Conservation (phyloP, 2,888 invertebrate species). For the Lasioglossum lativentre region DNA sequence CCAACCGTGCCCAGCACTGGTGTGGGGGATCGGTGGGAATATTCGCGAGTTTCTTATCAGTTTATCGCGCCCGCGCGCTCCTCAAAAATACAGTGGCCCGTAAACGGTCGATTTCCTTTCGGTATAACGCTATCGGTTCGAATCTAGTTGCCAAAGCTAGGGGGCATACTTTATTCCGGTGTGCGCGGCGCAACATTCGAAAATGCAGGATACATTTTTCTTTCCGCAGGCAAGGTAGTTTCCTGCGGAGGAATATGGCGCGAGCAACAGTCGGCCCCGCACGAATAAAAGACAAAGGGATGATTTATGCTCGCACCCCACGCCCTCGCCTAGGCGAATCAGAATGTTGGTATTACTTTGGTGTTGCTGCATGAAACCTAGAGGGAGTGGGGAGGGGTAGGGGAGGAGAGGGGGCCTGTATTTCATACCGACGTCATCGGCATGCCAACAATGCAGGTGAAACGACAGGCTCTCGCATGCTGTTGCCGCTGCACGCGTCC, state of each 20-base stretch:
- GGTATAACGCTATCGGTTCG: not conserved
- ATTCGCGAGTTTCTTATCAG: not conserved
- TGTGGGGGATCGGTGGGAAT: not conserved
- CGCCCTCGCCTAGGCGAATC: slow-evolving; percentile 55
- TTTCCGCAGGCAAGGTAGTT: slow-evolving; percentile 16
- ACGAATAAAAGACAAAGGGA: slow-evolving; percentile 60
- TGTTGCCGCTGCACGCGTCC: slow-evolving; percentile 54
- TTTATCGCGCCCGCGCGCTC: not conserved
- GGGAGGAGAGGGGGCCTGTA: slow-evolving; percentile 29
- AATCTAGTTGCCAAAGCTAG: no score
- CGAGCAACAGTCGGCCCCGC: slow-evolving; percentile 23
- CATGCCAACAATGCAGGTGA: slow-evolving; percentile 51
- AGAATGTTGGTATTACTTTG: slow-evolving; percentile 55
- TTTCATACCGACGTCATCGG: slow-evolving; percentile 65
- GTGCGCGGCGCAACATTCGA: not conserved
- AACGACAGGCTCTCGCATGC: slow-evolving; percentile 52
- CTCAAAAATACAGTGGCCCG: not conserved
- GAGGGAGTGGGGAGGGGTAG: not conserved
- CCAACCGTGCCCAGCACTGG: no score
- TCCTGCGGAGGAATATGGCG: slow-evolving; percentile 32
- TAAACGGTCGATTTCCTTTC: not conserved
- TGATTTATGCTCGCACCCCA: slow-evolving; percentile 39
- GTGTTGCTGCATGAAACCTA: slow-evolving; percentile 47
- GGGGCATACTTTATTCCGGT: not conserved
- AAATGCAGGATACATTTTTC: slow-evolving; percentile 40